Evolutionary conservation across 2,113 vertebrate genomes (phyloP), one percentile per base, ranked within the genome.

Genomic region (Coptodon rendalli): DNA sequence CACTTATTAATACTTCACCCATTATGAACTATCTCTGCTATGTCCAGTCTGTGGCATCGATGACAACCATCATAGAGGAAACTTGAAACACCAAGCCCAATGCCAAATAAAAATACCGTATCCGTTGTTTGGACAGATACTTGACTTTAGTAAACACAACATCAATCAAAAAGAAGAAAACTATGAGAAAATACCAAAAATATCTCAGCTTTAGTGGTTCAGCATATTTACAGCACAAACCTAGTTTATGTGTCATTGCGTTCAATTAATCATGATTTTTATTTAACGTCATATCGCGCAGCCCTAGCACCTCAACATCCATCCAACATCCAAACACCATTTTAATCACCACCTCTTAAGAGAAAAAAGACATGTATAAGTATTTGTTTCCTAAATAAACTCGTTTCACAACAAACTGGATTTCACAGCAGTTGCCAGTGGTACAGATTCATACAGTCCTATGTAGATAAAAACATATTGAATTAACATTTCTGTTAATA

Each of bases 41-140:
- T 56, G 10, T 54, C 53, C 53, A 54, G 53, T 24, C n/a, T 56
- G 6, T 24, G 22, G 53, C 10, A 54, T 54, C 3, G 11, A 56
- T 4, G 53, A 24, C 2, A 56, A 24, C 53, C 53, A 24, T 56
- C 53, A 56, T 24, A 7, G 22, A 24, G 53, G 53, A 24, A 56
- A 56, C 53, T 13, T 56, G 22, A 56, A 0, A 24, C 11, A 1
- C 53, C 11, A 3, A 24, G 11, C 11, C 53, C 53, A 24, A 13
- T 24, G 53, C 53, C 53, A 13, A 13, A 56, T 54, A 54, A 1
- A 54, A 54, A 54, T 54, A 54, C n/a, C 6, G 6, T 12, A 6
- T 24, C 0, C 0, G 0, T 54, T 54, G 53, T 54, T 54, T 54
- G n/a, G 53, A 54, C 53, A 54, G 0, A 54, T 2, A 54, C 10